phyloP scores from a whole-genome alignment of 2,113 vertebrate genomes.

The Triplophysa tibetana region DNA sequence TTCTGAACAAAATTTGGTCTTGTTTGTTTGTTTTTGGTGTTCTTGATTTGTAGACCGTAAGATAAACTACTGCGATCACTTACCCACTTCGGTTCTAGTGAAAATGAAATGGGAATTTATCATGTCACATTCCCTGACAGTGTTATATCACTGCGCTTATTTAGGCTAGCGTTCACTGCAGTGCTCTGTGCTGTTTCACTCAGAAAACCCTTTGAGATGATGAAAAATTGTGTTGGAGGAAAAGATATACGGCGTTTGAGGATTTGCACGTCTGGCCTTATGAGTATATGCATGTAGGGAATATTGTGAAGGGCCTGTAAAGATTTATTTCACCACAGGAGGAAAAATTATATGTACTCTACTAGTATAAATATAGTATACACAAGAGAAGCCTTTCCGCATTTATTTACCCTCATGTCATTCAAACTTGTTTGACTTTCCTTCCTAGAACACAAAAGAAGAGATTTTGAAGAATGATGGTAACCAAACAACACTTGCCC shows the following conservation, averaged over 20 bases:
- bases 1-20: not conserved
- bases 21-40: not conserved
- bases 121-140: slow-evolving; percentile 7
- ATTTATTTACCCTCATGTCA: no score
- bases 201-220: not conserved
- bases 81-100: not conserved
- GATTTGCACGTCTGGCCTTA: not conserved
- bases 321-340: slow-evolving; percentile 40
- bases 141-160: not conserved
- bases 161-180: not conserved
- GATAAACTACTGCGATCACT: not conserved
- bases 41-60: not conserved
- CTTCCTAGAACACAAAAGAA: no score
- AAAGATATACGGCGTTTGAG: not conserved
- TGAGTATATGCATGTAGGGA: no score
- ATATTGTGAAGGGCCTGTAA: slow-evolving; percentile 22
- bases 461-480: no score
- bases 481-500: no score
- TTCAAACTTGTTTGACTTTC: no score
- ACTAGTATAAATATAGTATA: no score
- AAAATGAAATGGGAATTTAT: slow-evolving; percentile 6
- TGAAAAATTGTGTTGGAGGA: not conserved
- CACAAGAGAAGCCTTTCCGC: no score
- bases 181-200: not conserved
- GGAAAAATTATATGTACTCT: no score